phyloP scores from a whole-genome alignment of 2,888 invertebrate species.

The Coleophora deauratella region DNA sequence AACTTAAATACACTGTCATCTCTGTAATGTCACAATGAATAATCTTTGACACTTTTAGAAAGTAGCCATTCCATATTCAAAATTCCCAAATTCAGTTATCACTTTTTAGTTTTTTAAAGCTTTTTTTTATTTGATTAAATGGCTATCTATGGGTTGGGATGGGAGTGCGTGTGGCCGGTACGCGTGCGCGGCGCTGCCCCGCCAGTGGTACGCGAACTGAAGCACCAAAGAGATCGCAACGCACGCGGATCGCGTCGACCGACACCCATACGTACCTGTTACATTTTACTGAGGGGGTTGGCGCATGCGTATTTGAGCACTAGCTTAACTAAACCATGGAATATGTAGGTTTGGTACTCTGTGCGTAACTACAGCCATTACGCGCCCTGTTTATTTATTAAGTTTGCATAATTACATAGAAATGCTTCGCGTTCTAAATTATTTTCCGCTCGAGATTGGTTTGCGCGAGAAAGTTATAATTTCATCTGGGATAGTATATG shows the following conservation, averaged over 20 bases:
- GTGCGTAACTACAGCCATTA: too few relatives aligned
- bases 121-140: too few relatives aligned
- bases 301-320: conserved; percentile 40
- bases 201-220: conserved; percentile 53
- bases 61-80: too few relatives aligned
- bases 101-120: not conserved
- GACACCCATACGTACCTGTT: conserved; percentile 34
- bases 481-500: too few relatives aligned
- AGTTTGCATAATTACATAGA: conserved; percentile 30
- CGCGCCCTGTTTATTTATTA: conserved; percentile 25
- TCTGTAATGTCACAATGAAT: not conserved
- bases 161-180: conserved; percentile 30
- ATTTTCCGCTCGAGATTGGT: too few relatives aligned
- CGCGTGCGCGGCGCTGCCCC: conserved; percentile 46
- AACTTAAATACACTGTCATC: conserved; percentile 23
- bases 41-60: too few relatives aligned
- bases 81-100: too few relatives aligned
- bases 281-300: conserved; percentile 33
- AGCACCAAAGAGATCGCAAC: conserved; percentile 27
- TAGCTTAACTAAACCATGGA: not conserved
- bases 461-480: not conserved
- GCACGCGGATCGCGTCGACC: not conserved
- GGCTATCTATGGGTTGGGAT: conserved; percentile 13
- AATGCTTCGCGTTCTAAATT: conserved; percentile 1
- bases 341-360: too few relatives aligned